Base-by-base conservation (phyloP, 1,140 invertebrate genomes). In the Sitophilus oryzae region DNA sequence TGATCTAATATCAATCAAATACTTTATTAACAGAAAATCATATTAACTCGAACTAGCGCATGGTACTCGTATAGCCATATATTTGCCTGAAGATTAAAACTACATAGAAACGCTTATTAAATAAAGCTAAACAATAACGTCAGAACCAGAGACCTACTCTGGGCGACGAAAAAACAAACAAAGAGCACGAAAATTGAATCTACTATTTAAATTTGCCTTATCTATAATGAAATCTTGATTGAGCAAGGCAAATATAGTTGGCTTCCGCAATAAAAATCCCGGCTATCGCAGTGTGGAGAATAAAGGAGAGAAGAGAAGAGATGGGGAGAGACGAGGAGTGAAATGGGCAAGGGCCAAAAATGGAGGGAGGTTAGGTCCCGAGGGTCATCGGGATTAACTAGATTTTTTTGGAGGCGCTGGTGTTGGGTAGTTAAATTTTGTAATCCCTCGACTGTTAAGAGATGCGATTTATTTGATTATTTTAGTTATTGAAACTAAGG, bases 221-320 rank as follows among this genome's bases (percentile, higher is more conserved):
- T 70, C 68, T 70, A 70, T 70, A 70, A 70, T 70, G 68, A 70
- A 70, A 70, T 70, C 68, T 68, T 68, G 66, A 68, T 70, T 68
- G 68, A 64, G 62, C 61, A 61, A 58, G 63, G 65, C 64, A 63
- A 66, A 69, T 67, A 57, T 57, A 57, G 55, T 45, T 50, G 56
- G 59, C 56, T 45, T 61, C 46, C 51, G 64, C 61, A 68, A 67
- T 70, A 70, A 70, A 70, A 70, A 67, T 65, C n/a, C 62, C 59
- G 60, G 61, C 25, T 11, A 30, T 30, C 25, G 25, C 25, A 30
- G 11, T 30, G 11, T 30, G 25, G 25, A 30, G 25, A 30, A n/a
- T n/a, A n/a, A n/a, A n/a, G n/a, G n/a, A n/a, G n/a, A n/a, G n/a
- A n/a, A n/a, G n/a, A n/a, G n/a, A n/a, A n/a, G n/a, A 11, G 25